These are phyloP conservation scores for Lindbergichthys nudifrons DNA, from an alignment of 2,797 vertebrate species.

Conservation along the genomic window DNA sequence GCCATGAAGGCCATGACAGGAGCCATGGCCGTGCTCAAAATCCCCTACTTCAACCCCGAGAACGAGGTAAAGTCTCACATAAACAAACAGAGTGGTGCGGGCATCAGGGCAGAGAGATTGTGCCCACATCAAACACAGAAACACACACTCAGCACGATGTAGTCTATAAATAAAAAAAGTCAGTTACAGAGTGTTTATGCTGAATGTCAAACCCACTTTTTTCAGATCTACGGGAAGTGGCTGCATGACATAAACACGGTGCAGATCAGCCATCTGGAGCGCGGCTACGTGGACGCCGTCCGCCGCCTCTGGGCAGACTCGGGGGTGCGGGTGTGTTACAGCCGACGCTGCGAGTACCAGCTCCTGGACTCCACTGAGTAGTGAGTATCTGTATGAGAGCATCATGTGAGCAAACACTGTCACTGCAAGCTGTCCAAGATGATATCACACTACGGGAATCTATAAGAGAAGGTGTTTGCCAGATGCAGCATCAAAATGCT, in stretches of 20 bases:
- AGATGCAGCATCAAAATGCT: not conserved
- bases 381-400: constrained; percentile 72
- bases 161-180: constrained; percentile 2
- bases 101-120: not conserved
- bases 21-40: constrained; percentile 82
- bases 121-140: constrained; percentile 8
- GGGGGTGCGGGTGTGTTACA: constrained; percentile 82
- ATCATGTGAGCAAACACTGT: constrained; percentile 5
- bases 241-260: constrained; percentile 77
- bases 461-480: not conserved
- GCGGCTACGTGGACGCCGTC: constrained; percentile 73
- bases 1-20: constrained; percentile 81
- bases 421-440: not conserved
- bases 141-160: not conserved
- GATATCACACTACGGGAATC: constrained; percentile 17
- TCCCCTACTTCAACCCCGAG: constrained; percentile 81
- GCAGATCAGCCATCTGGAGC: constrained; percentile 78
- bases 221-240: constrained; percentile 75
- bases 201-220: not conserved
- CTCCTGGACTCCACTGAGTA: constrained; percentile 88
- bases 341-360: constrained; percentile 86
- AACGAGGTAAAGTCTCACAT: constrained; percentile 78
- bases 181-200: not conserved
- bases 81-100: not conserved
- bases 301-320: constrained; percentile 82